phyloP scores from a whole-genome alignment of 2,113 vertebrate species.

The Calonectris borealis region DNA sequence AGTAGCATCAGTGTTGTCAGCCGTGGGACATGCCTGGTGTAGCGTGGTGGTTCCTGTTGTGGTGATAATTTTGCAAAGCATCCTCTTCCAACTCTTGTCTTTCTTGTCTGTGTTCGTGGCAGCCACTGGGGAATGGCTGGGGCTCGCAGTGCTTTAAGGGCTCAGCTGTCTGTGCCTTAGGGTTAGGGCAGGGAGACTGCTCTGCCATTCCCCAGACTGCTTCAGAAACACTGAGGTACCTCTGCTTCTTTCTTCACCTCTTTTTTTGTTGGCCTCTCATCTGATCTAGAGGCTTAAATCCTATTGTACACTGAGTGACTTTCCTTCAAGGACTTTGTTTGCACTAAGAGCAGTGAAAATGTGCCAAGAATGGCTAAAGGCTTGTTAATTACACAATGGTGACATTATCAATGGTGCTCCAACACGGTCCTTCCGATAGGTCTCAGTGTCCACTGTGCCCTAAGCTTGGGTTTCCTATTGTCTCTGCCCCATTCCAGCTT shows the following conservation, averaged over 20 bases:
- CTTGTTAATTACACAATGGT: background rate
- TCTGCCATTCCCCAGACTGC: background rate
- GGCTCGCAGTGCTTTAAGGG: background rate
- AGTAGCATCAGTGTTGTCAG: background rate
- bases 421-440: background rate
- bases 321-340: background rate
- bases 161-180: background rate
- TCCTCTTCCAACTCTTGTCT: background rate
- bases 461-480: background rate
- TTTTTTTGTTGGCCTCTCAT: background rate
- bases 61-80: background rate
- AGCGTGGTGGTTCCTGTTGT: background rate
- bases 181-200: background rate
- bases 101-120: background rate
- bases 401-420: background rate
- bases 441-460: background rate
- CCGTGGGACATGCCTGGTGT: background rate
- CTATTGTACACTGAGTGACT: background rate
- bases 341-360: background rate
- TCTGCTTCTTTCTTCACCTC: background rate
- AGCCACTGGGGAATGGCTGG: background rate
- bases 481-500: background rate
- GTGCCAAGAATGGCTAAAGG: background rate
- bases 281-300: background rate
- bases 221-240: background rate